phyloP scores from a whole-genome alignment of 1,140 invertebrate genomes.

The Brachystomella parvula region DNA sequence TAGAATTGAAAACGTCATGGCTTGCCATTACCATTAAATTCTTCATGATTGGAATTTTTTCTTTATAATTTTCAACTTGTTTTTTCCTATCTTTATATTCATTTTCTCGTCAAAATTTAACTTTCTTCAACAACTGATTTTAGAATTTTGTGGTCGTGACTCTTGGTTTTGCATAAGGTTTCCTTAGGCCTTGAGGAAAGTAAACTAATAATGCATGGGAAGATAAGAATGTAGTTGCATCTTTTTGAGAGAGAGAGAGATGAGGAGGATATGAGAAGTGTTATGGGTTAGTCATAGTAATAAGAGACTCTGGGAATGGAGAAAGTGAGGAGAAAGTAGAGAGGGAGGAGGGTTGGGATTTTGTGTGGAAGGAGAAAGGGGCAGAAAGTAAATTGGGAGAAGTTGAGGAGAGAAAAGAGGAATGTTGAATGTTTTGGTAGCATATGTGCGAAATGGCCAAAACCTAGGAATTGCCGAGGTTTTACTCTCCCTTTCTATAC shows the following conservation, averaged over 20 bases:
- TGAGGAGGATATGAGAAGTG: neutral
- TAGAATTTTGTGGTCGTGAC: neutral
- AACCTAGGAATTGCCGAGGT: slow-evolving; percentile 35
- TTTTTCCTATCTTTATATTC: too few species aligned
- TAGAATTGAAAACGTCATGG: too few species aligned
- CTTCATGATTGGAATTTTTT: too few species aligned
- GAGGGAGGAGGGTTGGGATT: neutral
- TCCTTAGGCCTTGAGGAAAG: neutral
- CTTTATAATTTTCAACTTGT: too few species aligned
- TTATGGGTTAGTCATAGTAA: neutral
- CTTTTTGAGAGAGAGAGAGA: neutral
- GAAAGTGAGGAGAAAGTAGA: slow-evolving; percentile 18
- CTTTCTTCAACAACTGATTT: neutral
- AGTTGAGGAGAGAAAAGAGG: slow-evolving; percentile 26
- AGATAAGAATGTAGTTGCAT: neutral
- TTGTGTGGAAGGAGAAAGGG: slow-evolving; percentile 1
- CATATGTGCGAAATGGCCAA: slow-evolving; percentile 37
- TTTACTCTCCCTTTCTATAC: slow-evolving; percentile 19
- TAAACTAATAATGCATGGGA: neutral
- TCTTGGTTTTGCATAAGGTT: neutral
- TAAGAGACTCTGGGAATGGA: neutral
- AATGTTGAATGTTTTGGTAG: slow-evolving; percentile 22
- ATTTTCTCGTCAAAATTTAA: too few species aligned
- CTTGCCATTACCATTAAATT: too few species aligned
- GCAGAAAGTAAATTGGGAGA: slow-evolving; percentile 29